Evolutionary conservation across 2,797 vertebrate genomes (phyloP).

Genomic region (Taeniopygia guttata): DNA sequence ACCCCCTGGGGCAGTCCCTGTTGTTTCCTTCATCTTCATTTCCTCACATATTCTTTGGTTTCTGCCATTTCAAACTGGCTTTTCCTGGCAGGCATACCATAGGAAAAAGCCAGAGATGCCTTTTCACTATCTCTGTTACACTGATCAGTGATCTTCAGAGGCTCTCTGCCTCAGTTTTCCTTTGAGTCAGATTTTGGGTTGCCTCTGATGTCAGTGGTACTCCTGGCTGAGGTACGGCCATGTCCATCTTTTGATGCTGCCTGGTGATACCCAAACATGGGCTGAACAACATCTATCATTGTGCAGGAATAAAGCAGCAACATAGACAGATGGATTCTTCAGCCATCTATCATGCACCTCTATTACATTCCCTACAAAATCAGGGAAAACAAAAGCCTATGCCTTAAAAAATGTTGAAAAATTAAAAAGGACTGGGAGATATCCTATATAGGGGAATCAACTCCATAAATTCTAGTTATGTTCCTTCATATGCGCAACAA

Average conservation of each 20-base stretch:
- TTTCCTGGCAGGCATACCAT: accelerated
- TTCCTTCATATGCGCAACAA: background rate
- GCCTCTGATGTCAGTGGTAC: background rate
- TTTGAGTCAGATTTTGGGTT: background rate
- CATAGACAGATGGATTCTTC: background rate
- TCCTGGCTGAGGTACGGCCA: background rate
- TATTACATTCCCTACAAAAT: background rate
- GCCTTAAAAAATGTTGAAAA: background rate
- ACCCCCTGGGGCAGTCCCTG: accelerated
- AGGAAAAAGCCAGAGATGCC: background rate
- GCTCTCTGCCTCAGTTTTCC: background rate
- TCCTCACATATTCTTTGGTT: background rate
- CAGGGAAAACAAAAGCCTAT: background rate
- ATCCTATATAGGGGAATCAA: background rate
- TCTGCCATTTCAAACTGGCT: background rate
- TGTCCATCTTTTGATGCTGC: background rate
- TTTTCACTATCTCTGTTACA: background rate
- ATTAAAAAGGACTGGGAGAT: background rate
- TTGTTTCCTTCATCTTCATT: background rate
- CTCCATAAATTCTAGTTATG: background rate
- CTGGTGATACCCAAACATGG: background rate
- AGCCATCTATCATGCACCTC: background rate
- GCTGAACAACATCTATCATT: background rate
- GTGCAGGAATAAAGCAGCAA: background rate
- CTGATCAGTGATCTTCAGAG: background rate